Evolutionary conservation across 2,888 invertebrate genomes (phyloP), one percentile per base, ranked within the genome.

Genomic region (Yponomeuta sedellus): DNA sequence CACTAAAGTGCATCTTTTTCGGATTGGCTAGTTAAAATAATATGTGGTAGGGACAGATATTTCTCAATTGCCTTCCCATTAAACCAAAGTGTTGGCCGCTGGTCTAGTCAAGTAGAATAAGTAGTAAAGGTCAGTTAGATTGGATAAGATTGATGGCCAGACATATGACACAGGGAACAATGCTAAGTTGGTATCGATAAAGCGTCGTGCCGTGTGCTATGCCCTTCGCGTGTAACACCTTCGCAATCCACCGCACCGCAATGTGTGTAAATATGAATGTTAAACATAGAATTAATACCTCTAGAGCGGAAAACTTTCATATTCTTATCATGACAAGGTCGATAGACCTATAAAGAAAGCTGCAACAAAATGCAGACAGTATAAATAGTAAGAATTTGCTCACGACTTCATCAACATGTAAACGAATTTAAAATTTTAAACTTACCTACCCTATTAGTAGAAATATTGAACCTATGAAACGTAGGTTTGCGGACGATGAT

Each of bases 351-450:
- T 52, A 52, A 52, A 52, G 16, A 52, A 52, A 52, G 16, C 44
- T 52, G 44, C 44, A 16, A 52, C 4, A 52, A 52, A 52, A 16
- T 52, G 44, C 44, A 52, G 44, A 52, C 12, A 52, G 16, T 52
- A 34, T 16, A 16, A 52, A 52, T 52, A 52, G 16, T 58, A 58
- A 10, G 12, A 58, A 22, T 10, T 58, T 58, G 58, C 58, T 58
- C 58, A 58, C 58, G 20, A 22, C 19, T 20, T 58, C 58, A 20
- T 58, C 19, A 58, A 58, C 20, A 22, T 58, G 20, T 58, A 58
- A 58, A 58, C 58, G 58, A 58, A 58, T 58, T 58, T 67, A 57
- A 66, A 64, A 59, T 66, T 69, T 65, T 39, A 11, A 64, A 66
- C 64, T 64, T 66, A 28, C 64, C 25, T 66, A 28, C 64, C 25